Base-by-base conservation (phyloP, 2,797 vertebrate genomes). In the Acrocephalus scirpaceus region DNA sequence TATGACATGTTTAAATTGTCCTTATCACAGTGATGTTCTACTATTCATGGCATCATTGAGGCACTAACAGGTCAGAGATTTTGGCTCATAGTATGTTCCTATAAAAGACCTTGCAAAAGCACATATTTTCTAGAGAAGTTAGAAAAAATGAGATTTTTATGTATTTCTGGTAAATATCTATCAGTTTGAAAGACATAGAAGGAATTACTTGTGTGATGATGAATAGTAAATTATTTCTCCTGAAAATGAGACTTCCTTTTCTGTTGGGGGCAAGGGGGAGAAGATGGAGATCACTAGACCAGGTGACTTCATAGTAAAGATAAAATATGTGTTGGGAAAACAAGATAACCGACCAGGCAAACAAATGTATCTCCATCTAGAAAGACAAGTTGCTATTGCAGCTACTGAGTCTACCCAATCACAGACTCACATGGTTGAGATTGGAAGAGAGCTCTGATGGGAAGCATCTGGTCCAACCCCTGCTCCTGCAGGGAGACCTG, bases 231-330 rank as follows among this genome's bases (percentile, higher is more conserved):
- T 1, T 0, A 56, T 69, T 42, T 53, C 11, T 22, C 1, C 10
- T 19, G 4, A 54, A 72, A 85, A 51, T 25, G 10, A 74, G 7
- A 50, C 21, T 32, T 77, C 21, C 3, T 34, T 76, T 85, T 45
- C 10, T 60, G 1, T 15, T 57, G 16, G 7, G 9, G 2, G 4
- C 0, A 0, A 44, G 7, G 8, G 7, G 11, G 13, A 25, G 30
- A 17, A n/a, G 1, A 4, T 10, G 2, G 11, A 53, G 11, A 70
- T 57, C 50, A 30, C 23, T 40, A 30, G 21, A 71, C 9, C 13
- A 21, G 5, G 19, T 56, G 40, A 38, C 13, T 60, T 77, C 10
- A 71, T 1, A 11, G 3, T 23, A 38, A 67, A 72, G 7, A 29
- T 30, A 73, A 78, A 61, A 42, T 38, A 36, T 6, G 1, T 36